Percentiles rank a stretch among this genome's conserved stretches.
These are phyloP conservation scores for Silurus lanzhouensis DNA, from an alignment of 2,797 vertebrate genomes.

Conservation along the genomic window DNA sequence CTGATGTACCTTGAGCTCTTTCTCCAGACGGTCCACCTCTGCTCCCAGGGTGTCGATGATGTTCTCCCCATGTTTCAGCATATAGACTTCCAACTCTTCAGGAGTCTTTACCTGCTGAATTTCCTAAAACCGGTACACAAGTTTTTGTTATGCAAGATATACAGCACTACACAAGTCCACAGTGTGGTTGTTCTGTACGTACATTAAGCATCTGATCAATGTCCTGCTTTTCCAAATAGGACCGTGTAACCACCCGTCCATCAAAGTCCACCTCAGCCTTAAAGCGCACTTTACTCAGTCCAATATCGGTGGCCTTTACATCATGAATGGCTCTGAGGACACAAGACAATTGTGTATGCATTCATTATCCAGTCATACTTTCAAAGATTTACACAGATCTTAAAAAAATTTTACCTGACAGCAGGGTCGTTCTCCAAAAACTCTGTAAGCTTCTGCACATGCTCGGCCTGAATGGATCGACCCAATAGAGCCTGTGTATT, in stretches of 20 bases:
- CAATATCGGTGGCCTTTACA: constrained; percentile 97
- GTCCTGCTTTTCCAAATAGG: constrained; percentile 98
- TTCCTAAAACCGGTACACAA: constrained; percentile 73
- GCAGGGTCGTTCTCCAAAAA: constrained; percentile 93
- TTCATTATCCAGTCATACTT: neutral
- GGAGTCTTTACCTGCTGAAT: constrained; percentile 95
- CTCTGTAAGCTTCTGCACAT: constrained; percentile 94
- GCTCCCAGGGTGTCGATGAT: constrained; percentile 95
- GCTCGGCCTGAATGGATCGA: constrained; percentile 91
- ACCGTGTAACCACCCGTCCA: constrained; percentile 93
- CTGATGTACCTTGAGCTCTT: constrained; percentile 87
- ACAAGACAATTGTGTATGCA: constrained; percentile 13
- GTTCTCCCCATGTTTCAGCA: constrained; percentile 98
- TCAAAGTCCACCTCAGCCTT: constrained; percentile 99
- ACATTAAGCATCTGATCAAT: constrained; percentile 93
- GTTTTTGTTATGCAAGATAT: neutral
- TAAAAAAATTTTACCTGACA: constrained; percentile 75
- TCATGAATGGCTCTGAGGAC: constrained; percentile 92
- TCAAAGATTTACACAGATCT: constrained; percentile 60
- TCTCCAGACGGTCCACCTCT: constrained; percentile 96
- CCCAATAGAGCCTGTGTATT: constrained; percentile 96
- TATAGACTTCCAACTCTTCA: constrained; percentile 93
- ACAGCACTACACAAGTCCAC: neutral
- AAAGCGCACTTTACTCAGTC: constrained; percentile 96
- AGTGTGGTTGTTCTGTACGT: constrained; percentile 60